phyloP scores from a whole-genome alignment of 1,140 invertebrate species.

The Tetramorium simillimum region DNA sequence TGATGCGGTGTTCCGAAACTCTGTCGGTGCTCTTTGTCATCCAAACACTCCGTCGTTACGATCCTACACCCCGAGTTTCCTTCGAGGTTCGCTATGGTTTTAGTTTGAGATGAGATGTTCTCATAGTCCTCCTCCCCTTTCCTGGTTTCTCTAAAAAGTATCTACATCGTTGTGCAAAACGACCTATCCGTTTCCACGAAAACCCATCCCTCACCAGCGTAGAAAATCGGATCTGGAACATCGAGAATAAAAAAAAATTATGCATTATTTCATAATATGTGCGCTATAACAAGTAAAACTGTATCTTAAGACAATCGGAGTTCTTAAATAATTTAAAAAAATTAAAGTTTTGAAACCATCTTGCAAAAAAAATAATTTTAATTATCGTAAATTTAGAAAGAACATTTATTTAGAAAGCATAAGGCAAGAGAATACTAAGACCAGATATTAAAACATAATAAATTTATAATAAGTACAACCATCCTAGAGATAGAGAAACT shows the following conservation, averaged over 20 bases:
- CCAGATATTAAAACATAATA: background rate
- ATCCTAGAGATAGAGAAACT: background rate
- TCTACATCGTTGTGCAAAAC: conserved; percentile 37
- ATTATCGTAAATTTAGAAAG: background rate
- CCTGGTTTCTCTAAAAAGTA: conserved; percentile 27
- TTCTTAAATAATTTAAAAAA: background rate
- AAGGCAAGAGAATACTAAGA: too few species aligned
- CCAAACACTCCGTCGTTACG: conserved; percentile 77
- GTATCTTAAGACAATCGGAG: background rate
- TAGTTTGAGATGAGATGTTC: conserved; percentile 75
- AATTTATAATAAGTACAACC: background rate
- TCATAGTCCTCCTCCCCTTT: conserved; percentile 60
- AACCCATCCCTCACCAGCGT: background rate
- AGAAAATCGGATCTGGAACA: background rate
- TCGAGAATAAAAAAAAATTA: background rate
- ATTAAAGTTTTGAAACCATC: background rate
- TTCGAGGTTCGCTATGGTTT: conserved; percentile 70
- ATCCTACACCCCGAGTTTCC: conserved; percentile 36
- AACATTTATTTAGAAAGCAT: background rate
- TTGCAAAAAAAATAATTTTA: background rate
- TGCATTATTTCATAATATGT: background rate
- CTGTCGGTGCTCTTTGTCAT: conserved; percentile 80
- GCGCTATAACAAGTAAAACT: background rate
- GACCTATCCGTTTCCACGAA: conserved; percentile 10
- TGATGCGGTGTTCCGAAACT: conserved; percentile 81